Conservation (phyloP, 2,113 vertebrate species). For the Heterocephalus glaber region DNA sequence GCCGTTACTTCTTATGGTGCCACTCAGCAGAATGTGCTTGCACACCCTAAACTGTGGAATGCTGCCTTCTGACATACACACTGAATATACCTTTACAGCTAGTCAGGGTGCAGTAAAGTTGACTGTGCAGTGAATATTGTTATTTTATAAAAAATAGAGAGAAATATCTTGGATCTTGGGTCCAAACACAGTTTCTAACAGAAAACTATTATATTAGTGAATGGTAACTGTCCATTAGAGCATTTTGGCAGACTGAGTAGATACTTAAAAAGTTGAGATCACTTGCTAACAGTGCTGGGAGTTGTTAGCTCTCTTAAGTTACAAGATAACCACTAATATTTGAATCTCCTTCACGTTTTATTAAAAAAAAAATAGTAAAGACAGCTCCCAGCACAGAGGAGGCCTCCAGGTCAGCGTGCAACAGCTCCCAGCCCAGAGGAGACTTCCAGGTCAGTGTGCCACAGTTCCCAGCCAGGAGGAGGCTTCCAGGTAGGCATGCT, state of each 20-base stretch:
- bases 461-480: no score
- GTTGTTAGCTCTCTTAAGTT: constrained; percentile 80
- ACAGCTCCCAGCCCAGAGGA: no score
- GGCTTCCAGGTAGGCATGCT: no score
- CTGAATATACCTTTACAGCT: constrained; percentile 74
- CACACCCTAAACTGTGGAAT: constrained; percentile 76
- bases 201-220: constrained; percentile 75
- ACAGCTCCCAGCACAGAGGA: no score
- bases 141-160: constrained; percentile 77
- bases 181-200: constrained; percentile 73
- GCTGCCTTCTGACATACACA: constrained; percentile 70
- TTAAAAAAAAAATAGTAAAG: constrained; percentile 69
- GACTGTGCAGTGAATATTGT: constrained; percentile 74
- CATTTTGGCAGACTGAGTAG: constrained; percentile 63
- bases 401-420: no score
- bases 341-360: constrained; percentile 64
- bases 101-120: background rate
- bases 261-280: constrained; percentile 71
- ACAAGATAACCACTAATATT: constrained; percentile 81
- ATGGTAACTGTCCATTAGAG: constrained; percentile 68
- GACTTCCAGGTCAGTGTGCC: no score
- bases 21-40: background rate
- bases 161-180: constrained; percentile 70
- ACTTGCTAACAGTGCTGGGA: constrained; percentile 85
- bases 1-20: background rate